Conservation (phyloP, 2,113 vertebrate genomes). For the Myxocyprinus asiaticus region DNA sequence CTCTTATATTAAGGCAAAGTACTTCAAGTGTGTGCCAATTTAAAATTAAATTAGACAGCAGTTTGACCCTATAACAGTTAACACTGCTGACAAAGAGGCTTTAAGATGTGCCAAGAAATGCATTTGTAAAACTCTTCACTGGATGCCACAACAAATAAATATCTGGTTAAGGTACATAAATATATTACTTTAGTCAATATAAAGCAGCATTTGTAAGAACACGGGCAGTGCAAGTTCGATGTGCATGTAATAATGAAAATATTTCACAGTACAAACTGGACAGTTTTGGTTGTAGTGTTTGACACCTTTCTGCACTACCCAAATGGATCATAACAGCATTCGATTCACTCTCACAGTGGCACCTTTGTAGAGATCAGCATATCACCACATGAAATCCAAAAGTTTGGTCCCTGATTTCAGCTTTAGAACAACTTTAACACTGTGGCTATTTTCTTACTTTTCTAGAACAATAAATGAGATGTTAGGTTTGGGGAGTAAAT, state of each 20-base stretch:
- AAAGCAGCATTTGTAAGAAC: conserved; percentile 29
- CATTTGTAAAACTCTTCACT: neutral
- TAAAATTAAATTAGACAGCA: neutral
- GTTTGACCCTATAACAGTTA: neutral
- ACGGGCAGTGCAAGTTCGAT: neutral
- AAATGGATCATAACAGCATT: neutral
- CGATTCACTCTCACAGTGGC: neutral
- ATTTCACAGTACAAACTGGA: neutral
- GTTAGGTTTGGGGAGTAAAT: neutral
- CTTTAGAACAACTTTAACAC: neutral
- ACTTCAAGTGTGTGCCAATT: neutral
- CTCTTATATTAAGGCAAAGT: neutral
- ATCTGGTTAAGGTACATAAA: conserved; percentile 61
- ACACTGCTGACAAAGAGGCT: neutral
- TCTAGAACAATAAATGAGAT: conserved; percentile 15
- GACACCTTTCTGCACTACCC: neutral
- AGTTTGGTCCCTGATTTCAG: conserved; percentile 29
- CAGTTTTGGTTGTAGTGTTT: conserved; percentile 12
- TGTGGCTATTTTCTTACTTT: no score
- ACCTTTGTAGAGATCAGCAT: neutral
- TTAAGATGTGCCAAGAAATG: neutral
- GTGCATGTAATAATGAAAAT: neutral
- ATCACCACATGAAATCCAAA: neutral
- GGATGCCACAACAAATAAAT: conserved; percentile 59
- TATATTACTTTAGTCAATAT: conserved; percentile 39